phyloP scores from a whole-genome alignment of 2,797 vertebrate genomes.

The Pseudomugil tenellus region DNA sequence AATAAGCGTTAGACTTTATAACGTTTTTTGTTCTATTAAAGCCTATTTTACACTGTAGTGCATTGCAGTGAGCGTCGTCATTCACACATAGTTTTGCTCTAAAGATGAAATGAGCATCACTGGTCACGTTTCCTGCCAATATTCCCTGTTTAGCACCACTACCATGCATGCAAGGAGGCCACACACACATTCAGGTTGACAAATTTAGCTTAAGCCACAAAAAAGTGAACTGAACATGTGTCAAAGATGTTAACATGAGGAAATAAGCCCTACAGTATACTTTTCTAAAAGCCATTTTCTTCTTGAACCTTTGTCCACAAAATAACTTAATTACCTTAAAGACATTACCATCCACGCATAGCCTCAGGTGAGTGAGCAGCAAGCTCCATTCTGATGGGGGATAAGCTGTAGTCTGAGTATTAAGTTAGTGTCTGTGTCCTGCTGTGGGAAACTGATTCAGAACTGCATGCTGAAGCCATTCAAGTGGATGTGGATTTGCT shows the following conservation, averaged over 20 bases:
- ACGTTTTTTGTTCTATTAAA: too few species aligned
- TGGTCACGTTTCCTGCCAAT: not conserved
- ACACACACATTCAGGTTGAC: not conserved
- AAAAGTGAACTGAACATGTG: not conserved
- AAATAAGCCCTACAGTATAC: not conserved
- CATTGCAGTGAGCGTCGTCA: not conserved
- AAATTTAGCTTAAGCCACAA: not conserved
- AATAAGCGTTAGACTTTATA: too few species aligned
- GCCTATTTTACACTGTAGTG: too few species aligned
- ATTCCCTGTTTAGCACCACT: not conserved
- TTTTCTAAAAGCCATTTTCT: not conserved
- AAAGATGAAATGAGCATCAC: too few species aligned
- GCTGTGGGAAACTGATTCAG: conserved; percentile 46
- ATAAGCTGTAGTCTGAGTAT: conserved; percentile 9
- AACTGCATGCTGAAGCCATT: conserved; percentile 27
- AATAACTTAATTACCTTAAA: conserved; percentile 12
- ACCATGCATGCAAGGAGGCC: too few species aligned
- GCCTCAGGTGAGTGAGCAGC: conserved; percentile 29
- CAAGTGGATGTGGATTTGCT: conserved; percentile 62
- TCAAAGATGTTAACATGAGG: not conserved
- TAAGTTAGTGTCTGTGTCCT: conserved; percentile 34
- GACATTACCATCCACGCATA: conserved; percentile 12
- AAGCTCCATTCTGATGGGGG: conserved; percentile 24
- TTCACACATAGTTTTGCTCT: too few species aligned
- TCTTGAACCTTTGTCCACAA: not conserved